Evolutionary conservation across 2,797 vertebrate species (phyloP).

Genomic region (Cottoperca gobio): DNA sequence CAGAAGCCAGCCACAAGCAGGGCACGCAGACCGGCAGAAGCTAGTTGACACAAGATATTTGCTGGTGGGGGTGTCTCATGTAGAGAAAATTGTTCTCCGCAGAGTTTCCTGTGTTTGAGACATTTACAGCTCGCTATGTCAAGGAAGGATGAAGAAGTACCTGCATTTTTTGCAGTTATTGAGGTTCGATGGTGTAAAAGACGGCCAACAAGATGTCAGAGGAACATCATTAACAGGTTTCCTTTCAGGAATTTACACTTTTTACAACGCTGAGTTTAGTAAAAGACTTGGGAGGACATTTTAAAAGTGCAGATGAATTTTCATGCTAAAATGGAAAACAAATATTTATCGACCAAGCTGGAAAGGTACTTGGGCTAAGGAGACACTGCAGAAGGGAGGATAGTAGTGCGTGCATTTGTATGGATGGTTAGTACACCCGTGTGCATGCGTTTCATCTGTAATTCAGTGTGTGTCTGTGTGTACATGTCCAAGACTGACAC

Average conservation of each 20-base stretch:
- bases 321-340: not conserved
- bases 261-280: not conserved
- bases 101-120: conserved; percentile 18
- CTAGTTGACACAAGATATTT: conserved; percentile 23
- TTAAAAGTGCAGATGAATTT: conserved; percentile 5
- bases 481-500: not conserved
- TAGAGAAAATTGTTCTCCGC: conserved; percentile 25
- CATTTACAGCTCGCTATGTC: conserved; percentile 9
- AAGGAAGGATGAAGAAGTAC: not conserved
- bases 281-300: not conserved
- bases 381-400: not conserved
- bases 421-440: not conserved
- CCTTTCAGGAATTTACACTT: not conserved
- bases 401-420: not conserved
- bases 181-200: conserved; percentile 1
- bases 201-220: not conserved
- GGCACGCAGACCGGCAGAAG: not conserved
- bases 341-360: conserved; percentile 4
- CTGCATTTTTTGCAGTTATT: not conserved
- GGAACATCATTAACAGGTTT: conserved; percentile 7
- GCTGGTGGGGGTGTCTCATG: not conserved
- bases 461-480: not conserved
- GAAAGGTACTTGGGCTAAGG: not conserved
- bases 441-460: not conserved
- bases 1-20: conserved; percentile 15